Evolutionary conservation across 1,140 invertebrate species (phyloP).

Genomic region (Heliothis subflexa): DNA sequence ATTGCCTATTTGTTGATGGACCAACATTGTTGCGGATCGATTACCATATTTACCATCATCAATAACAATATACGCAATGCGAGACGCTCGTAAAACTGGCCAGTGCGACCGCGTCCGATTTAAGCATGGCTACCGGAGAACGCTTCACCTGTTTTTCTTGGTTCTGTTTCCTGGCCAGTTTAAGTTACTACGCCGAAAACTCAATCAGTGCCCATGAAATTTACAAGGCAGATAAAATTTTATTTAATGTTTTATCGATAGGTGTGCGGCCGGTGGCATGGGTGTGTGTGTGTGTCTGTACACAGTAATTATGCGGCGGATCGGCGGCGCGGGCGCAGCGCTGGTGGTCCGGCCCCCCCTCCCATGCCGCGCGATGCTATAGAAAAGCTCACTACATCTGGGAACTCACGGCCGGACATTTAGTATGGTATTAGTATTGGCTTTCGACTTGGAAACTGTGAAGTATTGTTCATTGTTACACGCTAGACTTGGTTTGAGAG

Average conservation of each 20-base stretch:
- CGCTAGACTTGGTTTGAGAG: slow-evolving; percentile 41
- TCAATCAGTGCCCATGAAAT: slow-evolving; percentile 81
- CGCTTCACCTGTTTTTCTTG: slow-evolving; percentile 49
- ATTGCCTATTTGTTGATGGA: slow-evolving; percentile 49
- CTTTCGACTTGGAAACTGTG: slow-evolving; percentile 54
- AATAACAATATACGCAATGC: slow-evolving; percentile 39
- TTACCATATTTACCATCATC: slow-evolving; percentile 49
- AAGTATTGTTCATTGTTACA: slow-evolving; percentile 52
- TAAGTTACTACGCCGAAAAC: slow-evolving; percentile 65
- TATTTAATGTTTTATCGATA: slow-evolving; percentile 79
- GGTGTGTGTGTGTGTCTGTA: slow-evolving; percentile 71
- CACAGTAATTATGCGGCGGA: slow-evolving; percentile 82
- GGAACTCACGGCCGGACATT: slow-evolving; percentile 72
- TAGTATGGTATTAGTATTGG: slow-evolving; percentile 56
- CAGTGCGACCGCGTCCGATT: slow-evolving; percentile 64
- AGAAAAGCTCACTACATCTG: slow-evolving; percentile 65
- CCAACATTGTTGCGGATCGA: slow-evolving; percentile 52
- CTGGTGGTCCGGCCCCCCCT: slow-evolving; percentile 71
- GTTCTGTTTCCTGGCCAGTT: slow-evolving; percentile 51
- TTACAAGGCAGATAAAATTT: slow-evolving; percentile 83
- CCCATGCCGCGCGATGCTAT: slow-evolving; percentile 53
- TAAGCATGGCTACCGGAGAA: slow-evolving; percentile 69
- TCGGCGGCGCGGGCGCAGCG: slow-evolving; percentile 74
- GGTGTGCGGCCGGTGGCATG: slow-evolving; percentile 47
- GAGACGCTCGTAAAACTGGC: slow-evolving; percentile 62